Evolutionary conservation across 2,888 invertebrate species (phyloP).

Genomic region (Anoplius nigerrimus): DNA sequence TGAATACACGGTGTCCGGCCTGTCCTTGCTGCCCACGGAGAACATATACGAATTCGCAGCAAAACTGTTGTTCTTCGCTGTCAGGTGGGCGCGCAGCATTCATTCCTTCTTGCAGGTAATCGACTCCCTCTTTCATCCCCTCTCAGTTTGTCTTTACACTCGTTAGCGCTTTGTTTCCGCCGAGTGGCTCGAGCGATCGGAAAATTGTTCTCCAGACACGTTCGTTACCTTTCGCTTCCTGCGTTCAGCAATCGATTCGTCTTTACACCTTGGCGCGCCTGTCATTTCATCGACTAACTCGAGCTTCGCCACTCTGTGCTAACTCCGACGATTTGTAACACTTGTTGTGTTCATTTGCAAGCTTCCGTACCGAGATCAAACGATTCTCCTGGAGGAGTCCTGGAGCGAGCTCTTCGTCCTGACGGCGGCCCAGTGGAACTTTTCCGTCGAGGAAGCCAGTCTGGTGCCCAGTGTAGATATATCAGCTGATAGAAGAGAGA

Average conservation of each 20-base stretch:
- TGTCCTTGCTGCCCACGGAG: constrained; percentile 78
- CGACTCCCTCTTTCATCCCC: no score
- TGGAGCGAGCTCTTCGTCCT: constrained; percentile 91
- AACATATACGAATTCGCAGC: constrained; percentile 84
- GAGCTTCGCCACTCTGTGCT: not conserved
- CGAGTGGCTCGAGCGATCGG: no score
- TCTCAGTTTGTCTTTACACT: no score
- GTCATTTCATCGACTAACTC: not conserved
- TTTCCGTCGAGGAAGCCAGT: constrained; percentile 81
- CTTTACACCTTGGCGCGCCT: no score
- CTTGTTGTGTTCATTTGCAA: constrained; percentile 66
- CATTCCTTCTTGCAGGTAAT: constrained; percentile 84
- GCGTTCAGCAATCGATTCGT: no score
- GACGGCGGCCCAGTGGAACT: constrained; percentile 88
- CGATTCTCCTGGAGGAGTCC: constrained; percentile 83
- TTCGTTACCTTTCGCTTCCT: no score
- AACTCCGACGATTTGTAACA: no score
- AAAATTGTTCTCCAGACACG: no score
- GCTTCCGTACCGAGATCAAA: constrained; percentile 84
- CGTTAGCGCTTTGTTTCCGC: no score
- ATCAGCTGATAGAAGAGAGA: constrained; percentile 76
- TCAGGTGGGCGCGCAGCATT: constrained; percentile 88
- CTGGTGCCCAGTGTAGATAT: constrained; percentile 75
- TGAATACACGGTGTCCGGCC: constrained; percentile 73
- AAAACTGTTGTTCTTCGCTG: constrained; percentile 84